Conservation (phyloP, 1,140 invertebrate genomes). For the Sycophila sp. region DNA sequence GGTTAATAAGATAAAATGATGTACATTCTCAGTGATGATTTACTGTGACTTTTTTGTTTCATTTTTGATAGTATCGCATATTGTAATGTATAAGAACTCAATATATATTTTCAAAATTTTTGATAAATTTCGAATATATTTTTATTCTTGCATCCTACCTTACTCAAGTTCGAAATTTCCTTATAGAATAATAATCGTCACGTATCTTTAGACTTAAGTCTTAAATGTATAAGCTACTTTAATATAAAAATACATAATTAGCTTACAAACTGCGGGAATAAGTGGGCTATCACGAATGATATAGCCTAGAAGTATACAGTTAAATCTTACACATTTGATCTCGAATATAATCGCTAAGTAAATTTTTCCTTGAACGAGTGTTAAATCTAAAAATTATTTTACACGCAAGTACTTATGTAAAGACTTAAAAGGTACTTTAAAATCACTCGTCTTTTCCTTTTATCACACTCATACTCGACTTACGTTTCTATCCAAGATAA, state of each 20-base stretch:
- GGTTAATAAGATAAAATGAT: slow-evolving; percentile 53
- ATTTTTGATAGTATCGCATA: slow-evolving; percentile 57
- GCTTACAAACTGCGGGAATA: slow-evolving; percentile 65
- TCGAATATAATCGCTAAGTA: slow-evolving; percentile 52
- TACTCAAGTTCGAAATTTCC: slow-evolving; percentile 47
- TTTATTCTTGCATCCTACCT: slow-evolving; percentile 56
- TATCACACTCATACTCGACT: slow-evolving; percentile 38
- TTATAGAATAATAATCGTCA: slow-evolving; percentile 33
- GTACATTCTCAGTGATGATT: slow-evolving; percentile 49
- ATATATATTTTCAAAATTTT: slow-evolving; percentile 60
- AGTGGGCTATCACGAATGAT: slow-evolving; percentile 58
- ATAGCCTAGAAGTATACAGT: slow-evolving; percentile 63
- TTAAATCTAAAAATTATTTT: slow-evolving; percentile 58
- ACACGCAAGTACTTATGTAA: slow-evolving; percentile 48
- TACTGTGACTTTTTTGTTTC: slow-evolving; percentile 52
- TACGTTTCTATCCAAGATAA: slow-evolving; percentile 46
- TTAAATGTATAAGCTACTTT: slow-evolving; percentile 62
- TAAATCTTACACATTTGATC: slow-evolving; percentile 59
- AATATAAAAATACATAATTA: slow-evolving; percentile 70
- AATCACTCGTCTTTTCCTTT: slow-evolving; percentile 42
- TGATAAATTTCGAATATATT: slow-evolving; percentile 60
- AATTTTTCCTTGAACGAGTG: slow-evolving; percentile 52
- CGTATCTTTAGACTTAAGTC: slow-evolving; percentile 32
- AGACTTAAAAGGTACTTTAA: slow-evolving; percentile 41
- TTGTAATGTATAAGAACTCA: slow-evolving; percentile 57